Percentiles rank a stretch among this genome's conserved stretches.
Evolutionary conservation across 2,888 invertebrate genomes (phyloP).

Genomic region (Apodemia hepburni): DNA sequence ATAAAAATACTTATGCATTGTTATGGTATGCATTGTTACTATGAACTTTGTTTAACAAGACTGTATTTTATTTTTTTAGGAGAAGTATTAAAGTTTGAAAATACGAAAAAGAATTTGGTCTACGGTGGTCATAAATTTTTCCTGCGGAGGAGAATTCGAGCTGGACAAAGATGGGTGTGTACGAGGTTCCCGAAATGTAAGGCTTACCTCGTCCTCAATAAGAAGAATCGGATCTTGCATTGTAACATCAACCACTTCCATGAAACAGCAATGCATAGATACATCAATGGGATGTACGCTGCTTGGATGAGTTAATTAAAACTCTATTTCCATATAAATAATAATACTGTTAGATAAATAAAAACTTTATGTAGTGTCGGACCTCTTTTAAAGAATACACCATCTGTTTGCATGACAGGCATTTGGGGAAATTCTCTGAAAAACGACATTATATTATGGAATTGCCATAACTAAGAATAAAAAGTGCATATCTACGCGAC

Average conservation of each 20-base stretch:
- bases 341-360: neutral
- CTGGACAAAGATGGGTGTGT: slow-evolving; percentile 53
- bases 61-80: neutral
- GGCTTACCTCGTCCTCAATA: slow-evolving; percentile 30
- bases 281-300: neutral
- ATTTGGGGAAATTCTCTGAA: too few species aligned
- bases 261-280: neutral
- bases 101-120: neutral
- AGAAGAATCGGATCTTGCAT: slow-evolving; percentile 24
- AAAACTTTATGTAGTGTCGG: too few species aligned
- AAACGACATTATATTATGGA: too few species aligned
- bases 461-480: too few species aligned
- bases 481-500: too few species aligned
- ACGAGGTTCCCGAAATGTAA: slow-evolving; percentile 47
- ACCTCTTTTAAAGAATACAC: too few species aligned
- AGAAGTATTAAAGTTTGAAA: neutral
- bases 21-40: neutral
- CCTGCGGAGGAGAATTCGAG: slow-evolving; percentile 25
- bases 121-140: slow-evolving; percentile 38
- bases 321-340: neutral
- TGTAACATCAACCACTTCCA: slow-evolving; percentile 19
- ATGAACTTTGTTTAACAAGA: neutral
- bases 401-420: too few species aligned
- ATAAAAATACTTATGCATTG: too few species aligned
- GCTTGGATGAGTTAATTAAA: slow-evolving; percentile 3